A percentile compares a stretch with the other conserved stretches of the same genome.
Conservation (phyloP, 2,113 vertebrate genomes). For the Cygnus buccinator region DNA sequence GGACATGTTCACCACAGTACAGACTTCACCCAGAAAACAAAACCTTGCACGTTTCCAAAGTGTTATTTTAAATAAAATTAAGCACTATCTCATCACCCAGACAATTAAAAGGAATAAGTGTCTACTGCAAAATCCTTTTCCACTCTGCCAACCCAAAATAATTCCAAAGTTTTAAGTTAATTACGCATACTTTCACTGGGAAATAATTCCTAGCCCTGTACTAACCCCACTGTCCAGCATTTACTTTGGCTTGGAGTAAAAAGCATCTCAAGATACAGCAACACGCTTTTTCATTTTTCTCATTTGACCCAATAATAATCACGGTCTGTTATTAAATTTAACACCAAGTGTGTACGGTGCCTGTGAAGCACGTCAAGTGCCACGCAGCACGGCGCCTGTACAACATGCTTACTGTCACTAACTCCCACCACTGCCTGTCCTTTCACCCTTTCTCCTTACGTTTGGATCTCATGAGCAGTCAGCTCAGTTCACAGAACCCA, state of each 20-base stretch:
- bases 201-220: not conserved
- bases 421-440: not conserved
- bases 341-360: accelerated
- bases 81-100: not conserved
- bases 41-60: not conserved
- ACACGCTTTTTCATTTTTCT: not conserved
- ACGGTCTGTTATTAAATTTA: not conserved
- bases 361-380: too few relatives aligned
- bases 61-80: not conserved
- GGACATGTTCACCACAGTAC: not conserved
- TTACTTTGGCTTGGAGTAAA: not conserved
- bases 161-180: not conserved
- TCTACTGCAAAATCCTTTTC: not conserved
- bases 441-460: not conserved
- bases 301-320: not conserved
- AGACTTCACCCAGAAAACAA: not conserved
- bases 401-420: not conserved
- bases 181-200: not conserved
- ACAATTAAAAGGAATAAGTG: not conserved
- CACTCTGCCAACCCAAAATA: not conserved
- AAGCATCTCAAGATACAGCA: not conserved
- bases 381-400: not conserved
- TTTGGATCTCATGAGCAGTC: not conserved
- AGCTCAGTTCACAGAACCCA: not conserved
- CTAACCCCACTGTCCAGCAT: not conserved